Percentiles rank a stretch among this genome's conserved stretches.
Evolutionary conservation across 2,113 vertebrate genomes (phyloP).

Genomic region (Chaenocephalus aceratus): DNA sequence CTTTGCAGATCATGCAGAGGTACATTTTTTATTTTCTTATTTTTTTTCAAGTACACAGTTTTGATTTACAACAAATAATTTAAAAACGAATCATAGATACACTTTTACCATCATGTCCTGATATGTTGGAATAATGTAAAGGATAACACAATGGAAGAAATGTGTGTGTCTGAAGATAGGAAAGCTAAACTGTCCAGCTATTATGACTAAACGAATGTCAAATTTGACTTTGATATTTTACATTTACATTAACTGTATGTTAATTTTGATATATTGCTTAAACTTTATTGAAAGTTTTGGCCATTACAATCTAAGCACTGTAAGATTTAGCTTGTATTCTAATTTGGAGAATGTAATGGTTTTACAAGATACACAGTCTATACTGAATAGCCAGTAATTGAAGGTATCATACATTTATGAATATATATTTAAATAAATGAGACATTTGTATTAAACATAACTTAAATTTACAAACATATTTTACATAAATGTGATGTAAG

Average conservation of each 20-base stretch:
- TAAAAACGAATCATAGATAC: background rate
- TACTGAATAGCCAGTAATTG: background rate
- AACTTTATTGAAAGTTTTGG: background rate
- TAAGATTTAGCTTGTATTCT: background rate
- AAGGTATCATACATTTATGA: background rate
- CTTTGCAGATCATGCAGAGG: conserved; percentile 14
- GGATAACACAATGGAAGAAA: background rate
- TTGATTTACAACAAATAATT: background rate
- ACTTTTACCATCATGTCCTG: background rate
- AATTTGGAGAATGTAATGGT: background rate
- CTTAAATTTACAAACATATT: background rate
- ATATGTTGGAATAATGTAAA: background rate
- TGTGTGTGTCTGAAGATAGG: conserved; percentile 1
- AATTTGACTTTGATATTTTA: background rate
- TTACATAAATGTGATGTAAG: conserved; percentile 17
- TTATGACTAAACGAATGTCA: background rate
- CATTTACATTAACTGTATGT: background rate
- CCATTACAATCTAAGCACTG: background rate
- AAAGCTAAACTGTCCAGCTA: background rate
- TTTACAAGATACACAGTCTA: background rate
- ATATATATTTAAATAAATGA: background rate
- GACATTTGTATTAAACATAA: background rate
- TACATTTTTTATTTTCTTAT: background rate
- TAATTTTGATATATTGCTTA: background rate
- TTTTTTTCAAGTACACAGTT: background rate